These are phyloP conservation scores for Cassiopea andromeda DNA, from an alignment of 30 jellyfish, hydroid and myxozoan species.

Conservation along the genomic window DNA sequence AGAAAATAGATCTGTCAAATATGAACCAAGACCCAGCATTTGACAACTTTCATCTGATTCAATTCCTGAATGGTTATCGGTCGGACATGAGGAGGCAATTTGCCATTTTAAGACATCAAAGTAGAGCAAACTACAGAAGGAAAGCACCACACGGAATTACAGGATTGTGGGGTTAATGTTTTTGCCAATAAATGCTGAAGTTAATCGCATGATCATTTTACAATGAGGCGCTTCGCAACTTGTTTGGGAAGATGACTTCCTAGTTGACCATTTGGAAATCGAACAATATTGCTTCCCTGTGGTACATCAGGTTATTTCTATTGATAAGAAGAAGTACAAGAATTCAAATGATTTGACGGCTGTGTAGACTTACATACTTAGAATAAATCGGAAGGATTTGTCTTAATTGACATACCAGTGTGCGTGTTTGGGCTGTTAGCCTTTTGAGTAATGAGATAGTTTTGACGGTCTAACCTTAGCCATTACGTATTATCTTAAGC, in stretches of 20 bases:
- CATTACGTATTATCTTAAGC: no score
- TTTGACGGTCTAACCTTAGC: no score
- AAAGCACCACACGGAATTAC: conserved; percentile 22
- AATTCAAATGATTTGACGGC: background rate
- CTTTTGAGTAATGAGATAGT: no score
- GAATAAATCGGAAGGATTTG: background rate
- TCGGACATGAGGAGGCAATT: conserved; percentile 1
- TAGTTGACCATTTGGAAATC: background rate
- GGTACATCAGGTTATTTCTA: background rate
- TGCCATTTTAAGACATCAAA: conserved; percentile 15
- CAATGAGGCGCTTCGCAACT: no score
- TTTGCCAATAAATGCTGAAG: background rate
- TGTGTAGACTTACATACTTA: background rate
- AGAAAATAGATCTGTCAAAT: background rate
- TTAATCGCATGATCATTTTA: no score
- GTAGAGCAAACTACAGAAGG: background rate
- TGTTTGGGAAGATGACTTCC: background rate
- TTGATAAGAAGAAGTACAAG: background rate
- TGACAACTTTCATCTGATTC: conserved; percentile 13
- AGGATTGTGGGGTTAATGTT: conserved; percentile 41
- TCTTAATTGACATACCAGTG: background rate
- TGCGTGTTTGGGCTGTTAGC: no score
- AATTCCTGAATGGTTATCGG: background rate
- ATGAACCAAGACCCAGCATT: background rate
- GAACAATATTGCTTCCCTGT: background rate